phyloP scores from a whole-genome alignment of 2,888 invertebrate genomes.

The Acholoe squamosa region DNA sequence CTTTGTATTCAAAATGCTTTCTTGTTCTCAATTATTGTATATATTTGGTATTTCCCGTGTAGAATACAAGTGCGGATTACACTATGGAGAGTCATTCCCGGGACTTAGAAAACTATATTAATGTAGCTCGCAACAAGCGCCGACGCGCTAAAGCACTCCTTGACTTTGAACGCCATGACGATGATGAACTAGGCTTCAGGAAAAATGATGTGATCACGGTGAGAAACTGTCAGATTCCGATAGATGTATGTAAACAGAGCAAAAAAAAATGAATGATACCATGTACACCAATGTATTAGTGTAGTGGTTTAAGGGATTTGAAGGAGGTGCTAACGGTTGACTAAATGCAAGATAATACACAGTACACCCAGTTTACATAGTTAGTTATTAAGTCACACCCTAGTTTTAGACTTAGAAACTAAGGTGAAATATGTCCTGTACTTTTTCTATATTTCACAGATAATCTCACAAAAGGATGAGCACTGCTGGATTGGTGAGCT shows the following conservation, averaged over 20 bases:
- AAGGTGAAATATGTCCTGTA: no score
- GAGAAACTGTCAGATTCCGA: slow-evolving; percentile 68
- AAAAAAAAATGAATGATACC: not conserved
- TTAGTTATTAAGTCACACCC: no score
- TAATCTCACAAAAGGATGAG: slow-evolving; percentile 96
- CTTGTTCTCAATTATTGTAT: not conserved
- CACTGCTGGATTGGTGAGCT: slow-evolving; percentile 99
- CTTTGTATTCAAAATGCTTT: not conserved
- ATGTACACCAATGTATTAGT: no score
- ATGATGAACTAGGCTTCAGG: slow-evolving; percentile 98
- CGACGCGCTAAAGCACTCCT: slow-evolving; percentile 96
- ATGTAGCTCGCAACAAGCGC: slow-evolving; percentile 88
- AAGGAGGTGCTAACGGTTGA: no score
- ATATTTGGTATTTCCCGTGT: slow-evolving; percentile 21
- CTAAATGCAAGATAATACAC: no score
- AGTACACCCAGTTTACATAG: no score
- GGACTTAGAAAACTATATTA: slow-evolving; percentile 97
- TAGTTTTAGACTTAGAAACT: no score
- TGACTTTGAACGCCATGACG: slow-evolving; percentile 98
- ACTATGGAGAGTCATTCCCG: slow-evolving; percentile 96
- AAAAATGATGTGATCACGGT: slow-evolving; percentile 99
- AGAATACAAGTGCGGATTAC: slow-evolving; percentile 93
- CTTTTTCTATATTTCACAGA: slow-evolving; percentile 73
- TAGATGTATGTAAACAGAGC: not conserved
- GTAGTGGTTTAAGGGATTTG: no score